Evolutionary conservation across 2,113 vertebrate species (phyloP), one percentile per base, ranked within the genome.

Genomic region (Phaethornis superciliosus): DNA sequence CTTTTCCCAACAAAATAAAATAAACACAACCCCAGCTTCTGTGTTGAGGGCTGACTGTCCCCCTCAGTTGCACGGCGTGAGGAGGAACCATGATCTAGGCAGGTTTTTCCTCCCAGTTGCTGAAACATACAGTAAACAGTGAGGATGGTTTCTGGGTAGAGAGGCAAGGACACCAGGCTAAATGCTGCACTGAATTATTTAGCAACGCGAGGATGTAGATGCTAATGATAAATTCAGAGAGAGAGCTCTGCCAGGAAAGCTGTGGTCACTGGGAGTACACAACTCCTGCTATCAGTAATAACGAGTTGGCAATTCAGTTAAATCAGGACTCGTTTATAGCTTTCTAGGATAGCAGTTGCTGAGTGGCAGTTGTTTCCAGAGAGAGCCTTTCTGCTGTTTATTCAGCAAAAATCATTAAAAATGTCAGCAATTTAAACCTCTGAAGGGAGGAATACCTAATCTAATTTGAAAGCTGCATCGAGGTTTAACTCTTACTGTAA

Each of bases 151-250:
- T 95, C 94, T 95, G 89, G 85, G 85, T 95, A 89, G 93, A 87
- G 86, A 97, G 88, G 69, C 93, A 97, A 96, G 86, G 96, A 94
- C 89, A 83, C 81, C 81, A 90, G 93, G 90, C 97, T 98, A 97
- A 98, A 97, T 93, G 93, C 91, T 94, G 92, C 79, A 64, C 94
- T 98, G 98, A 98, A 98, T 98, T 98, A 98, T 98, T 98, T 98
- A 98, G 90, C 88, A 94, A 88, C 6, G 74, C 93, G 95, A 98
- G 96, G 96, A 95, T 97, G 95, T 97, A 94, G 96, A 97, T 95
- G 93, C 91, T 97, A 98, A 98, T 97, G 97, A 98, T 97, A 97
- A 97, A 98, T 94, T 95, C 93, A 77, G 88, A 94, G 90, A 92
- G 88, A 81, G 90, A 64, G 49, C 85, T 88, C 93, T 97, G 97